Conservation (phyloP, 2,888 invertebrate genomes). For the Melieria picta region DNA sequence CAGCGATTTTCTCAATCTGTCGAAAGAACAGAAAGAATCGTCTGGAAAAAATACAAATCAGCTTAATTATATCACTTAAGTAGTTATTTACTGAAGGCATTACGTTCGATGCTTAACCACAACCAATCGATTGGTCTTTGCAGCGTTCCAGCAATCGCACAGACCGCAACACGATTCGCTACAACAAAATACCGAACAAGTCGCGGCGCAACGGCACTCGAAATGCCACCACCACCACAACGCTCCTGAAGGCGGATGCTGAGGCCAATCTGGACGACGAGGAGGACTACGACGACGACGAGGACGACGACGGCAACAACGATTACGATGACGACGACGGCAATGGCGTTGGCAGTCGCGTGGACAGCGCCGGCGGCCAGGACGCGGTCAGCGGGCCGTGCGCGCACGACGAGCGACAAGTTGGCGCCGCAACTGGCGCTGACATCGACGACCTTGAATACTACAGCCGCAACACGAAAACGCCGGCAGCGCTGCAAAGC, state of each 20-base stretch:
- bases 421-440: neutral
- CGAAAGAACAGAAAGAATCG: too few species aligned
- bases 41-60: too few species aligned
- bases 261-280: slow-evolving; percentile 49
- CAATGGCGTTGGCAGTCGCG: slow-evolving; percentile 2
- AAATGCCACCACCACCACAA: slow-evolving; percentile 43
- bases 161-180: slow-evolving; percentile 58
- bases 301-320: slow-evolving; percentile 41
- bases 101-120: too few species aligned
- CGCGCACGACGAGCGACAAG: neutral
- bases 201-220: slow-evolving; percentile 40
- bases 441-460: slow-evolving; percentile 20
- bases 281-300: slow-evolving; percentile 45
- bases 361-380: neutral
- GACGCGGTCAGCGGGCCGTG: neutral
- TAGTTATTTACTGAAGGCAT: too few species aligned
- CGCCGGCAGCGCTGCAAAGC: neutral
- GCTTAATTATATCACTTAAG: too few species aligned
- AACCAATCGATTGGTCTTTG: neutral
- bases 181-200: slow-evolving; percentile 59
- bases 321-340: slow-evolving; percentile 25
- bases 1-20: too few species aligned
- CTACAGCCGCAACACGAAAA: slow-evolving; percentile 20
- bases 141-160: slow-evolving; percentile 59
- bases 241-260: slow-evolving; percentile 49